Conservation (phyloP, 2,888 invertebrate species). For the Hymenopus coronatus region DNA sequence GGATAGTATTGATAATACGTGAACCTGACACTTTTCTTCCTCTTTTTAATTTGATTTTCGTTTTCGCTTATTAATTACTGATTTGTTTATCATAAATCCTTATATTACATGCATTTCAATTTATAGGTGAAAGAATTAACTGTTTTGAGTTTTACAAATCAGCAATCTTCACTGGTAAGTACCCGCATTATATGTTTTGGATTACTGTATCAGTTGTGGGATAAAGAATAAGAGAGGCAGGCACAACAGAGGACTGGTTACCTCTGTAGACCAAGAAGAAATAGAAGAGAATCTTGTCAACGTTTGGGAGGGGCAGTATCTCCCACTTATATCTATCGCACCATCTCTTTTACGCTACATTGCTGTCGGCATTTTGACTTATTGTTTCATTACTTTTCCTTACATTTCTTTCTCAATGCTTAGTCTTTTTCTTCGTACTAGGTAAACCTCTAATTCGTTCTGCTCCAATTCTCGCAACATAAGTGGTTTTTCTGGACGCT, state of each 20-base stretch:
- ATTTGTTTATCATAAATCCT: no score
- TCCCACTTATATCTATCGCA: not conserved
- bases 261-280: not conserved
- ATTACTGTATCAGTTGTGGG: not conserved
- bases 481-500: not conserved
- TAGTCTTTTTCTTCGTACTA: not conserved
- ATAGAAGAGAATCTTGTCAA: not conserved
- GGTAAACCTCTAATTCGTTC: not conserved
- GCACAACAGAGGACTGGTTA: not conserved
- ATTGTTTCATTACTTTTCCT: not conserved
- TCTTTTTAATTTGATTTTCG: no score
- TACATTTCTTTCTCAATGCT: not conserved
- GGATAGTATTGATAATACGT: no score
- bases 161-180: no score
- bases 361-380: not conserved
- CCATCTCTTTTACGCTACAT: not conserved
- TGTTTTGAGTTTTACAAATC: no score
- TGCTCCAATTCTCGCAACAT: not conserved
- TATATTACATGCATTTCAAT: no score
- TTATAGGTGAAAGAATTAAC: no score
- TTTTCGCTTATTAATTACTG: no score
- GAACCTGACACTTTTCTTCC: no score
- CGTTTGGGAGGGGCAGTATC: conserved; percentile 9
- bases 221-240: not conserved
- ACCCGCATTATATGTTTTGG: no score